A percentile compares a stretch with the other conserved stretches of the same genome.
phyloP scores from a whole-genome alignment of 1,140 invertebrate species.

The Pararge aegeria region DNA sequence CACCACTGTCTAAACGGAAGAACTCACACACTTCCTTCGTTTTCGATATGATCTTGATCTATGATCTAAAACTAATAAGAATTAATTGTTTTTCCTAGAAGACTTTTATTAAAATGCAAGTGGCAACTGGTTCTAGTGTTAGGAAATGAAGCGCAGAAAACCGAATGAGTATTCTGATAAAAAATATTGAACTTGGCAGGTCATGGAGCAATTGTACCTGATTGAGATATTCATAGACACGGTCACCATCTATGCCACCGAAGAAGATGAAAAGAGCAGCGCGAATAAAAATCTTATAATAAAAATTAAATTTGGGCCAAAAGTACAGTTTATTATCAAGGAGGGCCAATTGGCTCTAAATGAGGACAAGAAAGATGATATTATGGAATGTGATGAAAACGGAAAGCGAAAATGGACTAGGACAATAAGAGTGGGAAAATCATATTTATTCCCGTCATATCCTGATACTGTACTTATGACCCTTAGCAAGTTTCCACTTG shows the following conservation, averaged over 20 bases:
- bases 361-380: conserved; percentile 52
- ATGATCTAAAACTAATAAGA: too few relatives aligned
- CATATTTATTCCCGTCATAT: conserved; percentile 67
- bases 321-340: conserved; percentile 68
- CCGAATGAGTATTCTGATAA: conserved; percentile 48
- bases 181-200: conserved; percentile 65
- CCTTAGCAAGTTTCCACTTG: conserved; percentile 63
- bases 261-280: conserved; percentile 50
- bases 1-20: too few relatives aligned
- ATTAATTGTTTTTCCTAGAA: neutral
- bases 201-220: conserved; percentile 78
- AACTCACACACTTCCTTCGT: too few relatives aligned
- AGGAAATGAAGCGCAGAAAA: conserved; percentile 23
- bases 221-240: conserved; percentile 74
- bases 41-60: too few relatives aligned
- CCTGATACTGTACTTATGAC: conserved; percentile 64
- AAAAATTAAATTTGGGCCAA: conserved; percentile 71
- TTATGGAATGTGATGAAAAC: conserved; percentile 55
- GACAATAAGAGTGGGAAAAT: conserved; percentile 68
- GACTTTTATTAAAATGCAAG: neutral
- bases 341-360: conserved; percentile 62
- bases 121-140: neutral
- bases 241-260: conserved; percentile 57
- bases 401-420: conserved; percentile 61
- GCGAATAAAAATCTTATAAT: conserved; percentile 63